Evolutionary conservation across 2,113 vertebrate species (phyloP).

Genomic region (Macquaria australasica): DNA sequence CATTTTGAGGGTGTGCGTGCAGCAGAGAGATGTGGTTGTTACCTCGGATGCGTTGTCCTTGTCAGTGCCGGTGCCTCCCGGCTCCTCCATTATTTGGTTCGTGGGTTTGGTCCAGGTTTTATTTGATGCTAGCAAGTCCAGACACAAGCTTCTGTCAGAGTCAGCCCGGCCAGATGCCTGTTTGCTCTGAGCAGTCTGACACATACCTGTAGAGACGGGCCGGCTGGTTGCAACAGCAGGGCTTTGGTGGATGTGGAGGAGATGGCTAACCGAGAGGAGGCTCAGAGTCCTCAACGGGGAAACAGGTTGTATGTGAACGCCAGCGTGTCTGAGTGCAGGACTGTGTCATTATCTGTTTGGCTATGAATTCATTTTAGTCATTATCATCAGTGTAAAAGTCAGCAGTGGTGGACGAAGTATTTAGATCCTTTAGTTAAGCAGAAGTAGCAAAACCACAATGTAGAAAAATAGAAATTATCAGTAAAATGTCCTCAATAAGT

Average conservation of each 20-base stretch:
- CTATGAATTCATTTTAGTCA: neutral
- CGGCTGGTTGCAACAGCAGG: conserved; percentile 68
- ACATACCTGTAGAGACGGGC: conserved; percentile 71
- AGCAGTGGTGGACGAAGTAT: neutral
- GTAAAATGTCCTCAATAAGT: neutral
- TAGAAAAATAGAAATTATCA: neutral
- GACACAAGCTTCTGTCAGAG: conserved; percentile 76
- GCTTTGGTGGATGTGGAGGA: conserved; percentile 52
- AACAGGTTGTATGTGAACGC: conserved; percentile 28
- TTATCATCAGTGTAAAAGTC: conserved; percentile 13
- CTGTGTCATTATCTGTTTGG: neutral
- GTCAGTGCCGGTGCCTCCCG: conserved; percentile 62
- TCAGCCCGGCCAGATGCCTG: conserved; percentile 67
- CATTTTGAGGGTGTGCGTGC: conserved; percentile 42
- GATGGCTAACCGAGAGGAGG: conserved; percentile 59
- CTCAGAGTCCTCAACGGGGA: conserved; percentile 10
- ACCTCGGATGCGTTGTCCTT: conserved; percentile 66
- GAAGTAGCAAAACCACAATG: neutral
- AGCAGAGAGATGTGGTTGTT: conserved; percentile 56
- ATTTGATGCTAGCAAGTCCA: conserved; percentile 73
- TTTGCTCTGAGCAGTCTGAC: conserved; percentile 70
- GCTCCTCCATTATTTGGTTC: conserved; percentile 65
- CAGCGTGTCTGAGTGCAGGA: neutral
- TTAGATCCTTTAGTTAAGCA: neutral
- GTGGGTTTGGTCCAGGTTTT: conserved; percentile 68